Percentiles rank a stretch among this genome's conserved stretches.
Evolutionary conservation across 2,113 vertebrate genomes (phyloP).

Genomic region (Apaloderma vittatum): DNA sequence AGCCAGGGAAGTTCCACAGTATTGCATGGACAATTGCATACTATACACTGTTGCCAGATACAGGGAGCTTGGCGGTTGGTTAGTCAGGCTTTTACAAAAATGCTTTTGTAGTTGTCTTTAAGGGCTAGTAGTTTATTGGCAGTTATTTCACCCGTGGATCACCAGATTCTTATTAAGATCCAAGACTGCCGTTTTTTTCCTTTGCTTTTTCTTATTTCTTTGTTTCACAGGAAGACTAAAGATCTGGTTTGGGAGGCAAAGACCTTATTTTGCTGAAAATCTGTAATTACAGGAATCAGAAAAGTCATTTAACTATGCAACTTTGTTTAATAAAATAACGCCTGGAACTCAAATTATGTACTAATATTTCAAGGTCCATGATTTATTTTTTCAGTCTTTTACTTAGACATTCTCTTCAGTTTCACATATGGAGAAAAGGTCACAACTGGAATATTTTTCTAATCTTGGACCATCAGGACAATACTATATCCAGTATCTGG

Average conservation of each 20-base stretch:
- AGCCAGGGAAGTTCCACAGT: not conserved
- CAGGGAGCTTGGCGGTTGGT: not conserved
- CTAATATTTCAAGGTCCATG: not conserved
- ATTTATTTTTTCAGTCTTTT: not conserved
- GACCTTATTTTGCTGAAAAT: not conserved
- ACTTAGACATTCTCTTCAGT: not conserved
- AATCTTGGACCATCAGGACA: not conserved
- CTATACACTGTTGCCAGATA: not conserved
- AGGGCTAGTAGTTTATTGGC: conserved; percentile 21
- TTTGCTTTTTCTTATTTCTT: not conserved
- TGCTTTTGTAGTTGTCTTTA: conserved; percentile 49
- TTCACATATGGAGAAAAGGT: not conserved
- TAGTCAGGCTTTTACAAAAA: conserved; percentile 56
- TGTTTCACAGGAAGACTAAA: not conserved
- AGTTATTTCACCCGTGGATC: conserved; percentile 20
- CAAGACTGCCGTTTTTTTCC: not conserved
- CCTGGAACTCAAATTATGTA: not conserved
- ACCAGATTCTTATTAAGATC: not conserved
- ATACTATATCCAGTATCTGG: not conserved
- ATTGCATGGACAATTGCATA: not conserved
- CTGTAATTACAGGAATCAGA: not conserved
- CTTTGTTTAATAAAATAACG: not conserved
- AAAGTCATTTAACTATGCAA: not conserved
- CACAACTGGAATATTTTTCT: not conserved
- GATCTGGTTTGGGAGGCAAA: not conserved